Percentiles rank a stretch among this genome's conserved stretches.
These are phyloP conservation scores for Chionoecetes opilio DNA, from an alignment of 1,140 invertebrate genomes.

Conservation along the genomic window DNA sequence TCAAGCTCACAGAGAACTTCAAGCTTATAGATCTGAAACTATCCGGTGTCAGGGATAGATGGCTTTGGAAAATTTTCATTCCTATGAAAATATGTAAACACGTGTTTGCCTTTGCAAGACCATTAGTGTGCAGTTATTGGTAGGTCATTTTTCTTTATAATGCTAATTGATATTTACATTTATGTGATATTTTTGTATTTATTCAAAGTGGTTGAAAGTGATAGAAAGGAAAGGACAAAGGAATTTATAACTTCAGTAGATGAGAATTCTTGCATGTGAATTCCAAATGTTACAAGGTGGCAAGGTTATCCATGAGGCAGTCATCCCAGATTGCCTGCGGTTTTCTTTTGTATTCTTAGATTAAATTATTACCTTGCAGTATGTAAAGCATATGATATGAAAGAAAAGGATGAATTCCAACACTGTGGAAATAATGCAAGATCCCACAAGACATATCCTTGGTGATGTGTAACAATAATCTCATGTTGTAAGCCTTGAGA, in stretches of 20 bases:
- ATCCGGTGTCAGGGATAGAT: neutral
- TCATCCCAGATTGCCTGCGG: neutral
- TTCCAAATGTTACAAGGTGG: neutral
- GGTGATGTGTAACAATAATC: neutral
- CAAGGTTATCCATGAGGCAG: neutral
- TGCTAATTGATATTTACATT: neutral
- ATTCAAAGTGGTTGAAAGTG: conserved; percentile 18
- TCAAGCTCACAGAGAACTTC: neutral
- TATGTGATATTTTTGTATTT: conserved; percentile 13
- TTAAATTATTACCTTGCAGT: neutral
- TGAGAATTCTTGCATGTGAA: neutral
- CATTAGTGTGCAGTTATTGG: neutral
- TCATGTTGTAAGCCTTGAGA: neutral
- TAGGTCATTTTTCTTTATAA: neutral
- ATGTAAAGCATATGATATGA: neutral
- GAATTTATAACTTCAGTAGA: neutral
- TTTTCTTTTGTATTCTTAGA: conserved; percentile 22
- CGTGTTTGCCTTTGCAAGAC: neutral
- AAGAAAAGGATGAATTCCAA: neutral
- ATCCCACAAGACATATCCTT: too few species aligned
- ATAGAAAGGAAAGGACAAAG: neutral
- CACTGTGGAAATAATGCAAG: neutral
- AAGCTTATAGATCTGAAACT: conserved; percentile 25
- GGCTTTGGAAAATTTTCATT: neutral
- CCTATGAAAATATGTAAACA: conserved; percentile 14